Percentiles rank a stretch among this genome's conserved stretches.
Evolutionary conservation across 2,888 invertebrate species (phyloP).

Genomic region (Anagyrus pseudococci): DNA sequence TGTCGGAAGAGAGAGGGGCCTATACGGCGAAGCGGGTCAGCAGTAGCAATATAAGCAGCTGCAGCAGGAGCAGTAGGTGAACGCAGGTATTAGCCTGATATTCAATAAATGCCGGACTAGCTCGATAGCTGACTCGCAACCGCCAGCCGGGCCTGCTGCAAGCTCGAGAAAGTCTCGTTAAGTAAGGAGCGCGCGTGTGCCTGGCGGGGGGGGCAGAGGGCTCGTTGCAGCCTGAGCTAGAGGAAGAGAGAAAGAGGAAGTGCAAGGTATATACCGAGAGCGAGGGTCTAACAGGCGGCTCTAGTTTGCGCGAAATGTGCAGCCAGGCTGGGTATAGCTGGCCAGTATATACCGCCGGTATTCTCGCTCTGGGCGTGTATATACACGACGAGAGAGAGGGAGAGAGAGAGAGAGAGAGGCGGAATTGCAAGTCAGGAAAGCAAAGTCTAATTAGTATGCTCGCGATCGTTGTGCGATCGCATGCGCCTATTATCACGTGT

Average conservation of each 20-base stretch:
- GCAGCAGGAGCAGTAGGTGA: conserved; percentile 9
- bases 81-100: conserved; percentile 34
- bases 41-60: background rate
- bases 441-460: conserved; percentile 51
- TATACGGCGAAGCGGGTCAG: too few relatives aligned
- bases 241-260: too few relatives aligned
- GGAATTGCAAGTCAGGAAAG: conserved; percentile 47
- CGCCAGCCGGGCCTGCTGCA: background rate
- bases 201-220: background rate
- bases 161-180: conserved; percentile 33
- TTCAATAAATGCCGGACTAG: conserved; percentile 34
- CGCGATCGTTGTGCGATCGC: conserved; percentile 50
- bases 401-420: conserved; percentile 22
- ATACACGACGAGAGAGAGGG: background rate
- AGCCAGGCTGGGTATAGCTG: background rate
- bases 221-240: too few relatives aligned
- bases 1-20: too few relatives aligned
- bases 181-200: conserved; percentile 31
- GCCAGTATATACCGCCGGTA: background rate
- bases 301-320: conserved; percentile 18
- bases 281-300: too few relatives aligned
- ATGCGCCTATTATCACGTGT: conserved; percentile 52
- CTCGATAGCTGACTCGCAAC: background rate
- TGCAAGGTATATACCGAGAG: too few relatives aligned
- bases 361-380: background rate